phyloP scores from a whole-genome alignment of 2,888 invertebrate genomes.

The Drosophila anceps region DNA sequence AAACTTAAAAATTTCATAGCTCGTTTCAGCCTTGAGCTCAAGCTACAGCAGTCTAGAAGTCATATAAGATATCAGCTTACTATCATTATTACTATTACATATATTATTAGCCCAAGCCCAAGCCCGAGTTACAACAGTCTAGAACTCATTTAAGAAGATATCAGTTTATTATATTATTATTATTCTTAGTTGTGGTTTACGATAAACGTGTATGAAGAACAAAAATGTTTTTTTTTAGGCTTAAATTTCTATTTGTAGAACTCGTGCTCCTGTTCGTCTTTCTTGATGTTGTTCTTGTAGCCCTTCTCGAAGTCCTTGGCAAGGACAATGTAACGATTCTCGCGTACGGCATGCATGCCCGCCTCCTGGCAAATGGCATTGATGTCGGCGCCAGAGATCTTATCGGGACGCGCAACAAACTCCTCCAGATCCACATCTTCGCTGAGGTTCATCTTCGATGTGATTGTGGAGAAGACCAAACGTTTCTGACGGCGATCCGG shows the following conservation, averaged over 20 bases:
- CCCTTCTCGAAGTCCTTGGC: constrained; percentile 99
- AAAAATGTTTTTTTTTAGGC: background rate
- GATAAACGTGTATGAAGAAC: constrained; percentile 33
- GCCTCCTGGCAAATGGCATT: constrained; percentile 99
- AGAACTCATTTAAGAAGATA: background rate
- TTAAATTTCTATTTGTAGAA: constrained; percentile 94
- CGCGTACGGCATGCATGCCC: constrained; percentile 99
- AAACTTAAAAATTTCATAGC: background rate
- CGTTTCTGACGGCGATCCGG: constrained; percentile 96
- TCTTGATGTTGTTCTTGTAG: constrained; percentile 99
- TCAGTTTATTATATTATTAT: constrained; percentile 12
- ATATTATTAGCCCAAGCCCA: no score
- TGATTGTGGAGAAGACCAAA: constrained; percentile 98
- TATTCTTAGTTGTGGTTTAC: constrained; percentile 31
- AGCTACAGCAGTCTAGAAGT: background rate
- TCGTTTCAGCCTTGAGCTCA: background rate
- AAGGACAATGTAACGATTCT: constrained; percentile 98
- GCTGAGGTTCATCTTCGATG: constrained; percentile 97
- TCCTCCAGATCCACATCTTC: constrained; percentile 99
- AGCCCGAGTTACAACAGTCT: no score
- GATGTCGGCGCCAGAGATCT: constrained; percentile 99
- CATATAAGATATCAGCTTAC: no score
- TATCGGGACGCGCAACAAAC: constrained; percentile 99
- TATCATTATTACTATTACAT: constrained; percentile 2
- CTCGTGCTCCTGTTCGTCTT: constrained; percentile 98